These are phyloP conservation scores for Melitaea cinxia DNA, from an alignment of 1,140 invertebrate genomes.

Conservation along the genomic window DNA sequence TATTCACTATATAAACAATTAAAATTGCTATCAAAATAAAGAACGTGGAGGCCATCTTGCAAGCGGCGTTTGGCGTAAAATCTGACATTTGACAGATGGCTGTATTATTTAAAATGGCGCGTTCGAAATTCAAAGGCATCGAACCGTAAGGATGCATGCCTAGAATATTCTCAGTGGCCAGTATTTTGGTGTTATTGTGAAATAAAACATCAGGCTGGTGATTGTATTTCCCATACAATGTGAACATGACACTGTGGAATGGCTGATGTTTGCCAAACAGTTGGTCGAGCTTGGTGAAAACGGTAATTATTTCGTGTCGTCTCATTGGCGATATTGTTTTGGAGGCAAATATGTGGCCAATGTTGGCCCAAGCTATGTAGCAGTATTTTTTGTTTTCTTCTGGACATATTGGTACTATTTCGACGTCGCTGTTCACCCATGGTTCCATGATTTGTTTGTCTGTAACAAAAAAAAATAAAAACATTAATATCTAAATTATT, in stretches of 20 bases:
- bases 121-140: slow-evolving; percentile 67
- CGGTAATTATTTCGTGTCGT: slow-evolving; percentile 85
- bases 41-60: slow-evolving; percentile 28
- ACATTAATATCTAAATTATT: background rate
- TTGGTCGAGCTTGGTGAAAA: slow-evolving; percentile 85
- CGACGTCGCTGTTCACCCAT: slow-evolving; percentile 45
- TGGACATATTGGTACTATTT: slow-evolving; percentile 80
- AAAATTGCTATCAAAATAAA: slow-evolving; percentile 36
- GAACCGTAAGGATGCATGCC: slow-evolving; percentile 63
- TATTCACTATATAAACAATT: slow-evolving; percentile 40
- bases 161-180: slow-evolving; percentile 73
- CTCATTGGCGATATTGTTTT: slow-evolving; percentile 82
- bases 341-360: slow-evolving; percentile 84
- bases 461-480: slow-evolving; percentile 39
- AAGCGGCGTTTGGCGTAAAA: slow-evolving; percentile 20
- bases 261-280: slow-evolving; percentile 85
- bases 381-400: slow-evolving; percentile 82
- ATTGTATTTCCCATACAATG: slow-evolving; percentile 86
- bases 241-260: slow-evolving; percentile 83
- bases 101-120: slow-evolving; percentile 45
- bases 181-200: slow-evolving; percentile 83
- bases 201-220: slow-evolving; percentile 84
- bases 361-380: slow-evolving; percentile 87
- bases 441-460: slow-evolving; percentile 47
- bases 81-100: slow-evolving; percentile 48